Base-by-base conservation (phyloP, 2,113 vertebrate species). In the Spheniscus mendiculus region DNA sequence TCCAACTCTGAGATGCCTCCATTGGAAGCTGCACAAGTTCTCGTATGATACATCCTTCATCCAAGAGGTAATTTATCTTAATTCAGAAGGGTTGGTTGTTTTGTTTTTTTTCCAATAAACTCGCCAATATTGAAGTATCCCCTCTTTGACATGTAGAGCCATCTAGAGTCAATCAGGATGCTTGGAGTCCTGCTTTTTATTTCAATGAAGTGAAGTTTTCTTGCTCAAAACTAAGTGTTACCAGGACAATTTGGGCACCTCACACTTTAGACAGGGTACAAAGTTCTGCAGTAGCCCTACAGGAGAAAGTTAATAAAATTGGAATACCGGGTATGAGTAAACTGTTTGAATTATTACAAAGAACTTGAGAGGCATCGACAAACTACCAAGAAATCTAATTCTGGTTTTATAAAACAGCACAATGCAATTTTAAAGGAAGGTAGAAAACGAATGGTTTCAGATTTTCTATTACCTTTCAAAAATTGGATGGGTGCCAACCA, bases 1-100 rank as follows among this genome's bases (percentile, higher is more conserved):
- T 53, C 26, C 82, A 79, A 7, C 66, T 44, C 15, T 0, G 1
- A 70, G 50, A 27, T 26, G 47, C 25, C 44, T 73, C 62, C 21
- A 5, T 0, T 21, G 42, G 72, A 62, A 62, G 21, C 38, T 40
- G 70, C 7, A 0, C 3, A 27, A n/a, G 36, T 11, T 55, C 7
- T 44, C 47, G 9, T 9, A 26, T 40, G 19, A 55, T 1, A 47
- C 10, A 52, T 1, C 18, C 49, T 47, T 79, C 71, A 8, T 27
- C 36, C 42, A 55, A 58, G 9, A 32, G 56, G n/a, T 27, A 26
- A 34, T 4, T 40, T 20, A 14, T 36, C 21, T 25, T 9, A 20
- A 29, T 29, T 29, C 55, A 55, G 45, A 53, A 56, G n/a, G 27
- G 6, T 40, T 42, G 23, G 12, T 22, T 49, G 21, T 16, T 45